phyloP scores from a whole-genome alignment of 2,797 vertebrate species.

The Serranus cabrilla region DNA sequence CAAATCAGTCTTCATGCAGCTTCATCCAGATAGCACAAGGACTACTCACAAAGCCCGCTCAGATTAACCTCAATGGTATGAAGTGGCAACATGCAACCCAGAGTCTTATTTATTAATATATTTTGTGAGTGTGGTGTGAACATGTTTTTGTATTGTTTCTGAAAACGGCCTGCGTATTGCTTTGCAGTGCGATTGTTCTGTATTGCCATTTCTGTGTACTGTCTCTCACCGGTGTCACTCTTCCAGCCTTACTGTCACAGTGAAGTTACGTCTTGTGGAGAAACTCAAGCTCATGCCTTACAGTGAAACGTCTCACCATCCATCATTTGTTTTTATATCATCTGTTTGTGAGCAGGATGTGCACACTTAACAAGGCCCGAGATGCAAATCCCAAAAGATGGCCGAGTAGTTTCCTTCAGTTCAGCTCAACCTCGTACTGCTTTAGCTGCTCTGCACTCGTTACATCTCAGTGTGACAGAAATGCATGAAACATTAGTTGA shows the following conservation, averaged over 20 bases:
- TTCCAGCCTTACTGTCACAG: constrained; percentile 74
- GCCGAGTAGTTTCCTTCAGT: constrained; percentile 30
- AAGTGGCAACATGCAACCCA: constrained; percentile 68
- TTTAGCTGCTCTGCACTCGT: constrained; percentile 36
- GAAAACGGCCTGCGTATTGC: constrained; percentile 79
- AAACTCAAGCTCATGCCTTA: constrained; percentile 75
- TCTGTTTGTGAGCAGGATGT: constrained; percentile 63
- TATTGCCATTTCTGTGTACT: constrained; percentile 80
- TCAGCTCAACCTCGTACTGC: constrained; percentile 17
- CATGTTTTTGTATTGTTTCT: constrained; percentile 69
- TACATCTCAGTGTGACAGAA: constrained; percentile 22
- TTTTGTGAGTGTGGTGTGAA: constrained; percentile 65
- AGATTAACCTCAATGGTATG: constrained; percentile 65
- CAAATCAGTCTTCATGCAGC: constrained; percentile 55
- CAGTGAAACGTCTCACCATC: constrained; percentile 73
- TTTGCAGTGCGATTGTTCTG: constrained; percentile 80
- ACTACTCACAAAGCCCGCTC: constrained; percentile 68
- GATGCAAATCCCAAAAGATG: constrained; percentile 41
- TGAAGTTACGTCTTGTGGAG: constrained; percentile 71
- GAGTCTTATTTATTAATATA: constrained; percentile 73
- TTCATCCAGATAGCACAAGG: constrained; percentile 56
- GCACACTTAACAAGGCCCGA: constrained; percentile 38
- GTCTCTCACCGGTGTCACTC: constrained; percentile 74
- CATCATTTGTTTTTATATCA: constrained; percentile 71
- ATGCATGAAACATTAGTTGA: constrained; percentile 51